Conservation (phyloP, 2,113 vertebrate genomes). For the Oreotrochilus melanogaster region DNA sequence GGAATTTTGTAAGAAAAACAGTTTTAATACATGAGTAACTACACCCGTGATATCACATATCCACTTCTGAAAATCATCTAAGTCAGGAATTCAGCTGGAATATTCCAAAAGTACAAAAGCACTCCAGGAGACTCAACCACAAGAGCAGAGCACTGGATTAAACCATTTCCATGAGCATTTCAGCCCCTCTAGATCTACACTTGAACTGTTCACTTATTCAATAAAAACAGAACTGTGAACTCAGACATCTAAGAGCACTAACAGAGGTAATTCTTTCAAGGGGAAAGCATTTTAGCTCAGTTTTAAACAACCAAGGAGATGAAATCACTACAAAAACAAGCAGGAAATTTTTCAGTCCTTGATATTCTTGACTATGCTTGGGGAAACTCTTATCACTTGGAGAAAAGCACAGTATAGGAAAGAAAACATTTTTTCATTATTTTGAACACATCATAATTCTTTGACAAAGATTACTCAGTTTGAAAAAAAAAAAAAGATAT, state of each 20-base stretch:
- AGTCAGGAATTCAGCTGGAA: not conserved
- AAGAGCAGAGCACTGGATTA: not conserved
- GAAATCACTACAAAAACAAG: not conserved
- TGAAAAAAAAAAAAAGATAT: not conserved
- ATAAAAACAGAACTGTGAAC: not conserved
- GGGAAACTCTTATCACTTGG: not conserved
- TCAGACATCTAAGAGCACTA: not conserved
- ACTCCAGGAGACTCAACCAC: not conserved
- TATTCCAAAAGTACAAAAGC: not conserved
- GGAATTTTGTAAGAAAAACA: constrained; percentile 33
- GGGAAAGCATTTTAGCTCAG: not conserved
- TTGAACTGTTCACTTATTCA: not conserved
- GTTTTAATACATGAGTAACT: not conserved
- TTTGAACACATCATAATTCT: not conserved
- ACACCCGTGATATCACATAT: not conserved
- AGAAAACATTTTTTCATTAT: not conserved
- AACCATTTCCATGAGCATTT: not conserved
- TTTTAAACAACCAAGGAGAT: not conserved
- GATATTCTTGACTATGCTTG: not conserved
- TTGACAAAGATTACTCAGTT: not conserved
- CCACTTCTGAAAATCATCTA: not conserved
- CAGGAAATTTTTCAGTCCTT: not conserved
- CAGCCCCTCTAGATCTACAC: not conserved
- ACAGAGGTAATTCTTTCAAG: not conserved
- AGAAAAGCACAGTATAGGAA: not conserved